phyloP scores from a whole-genome alignment of 2,797 vertebrate species.

The Macroramphosus scolopax region DNA sequence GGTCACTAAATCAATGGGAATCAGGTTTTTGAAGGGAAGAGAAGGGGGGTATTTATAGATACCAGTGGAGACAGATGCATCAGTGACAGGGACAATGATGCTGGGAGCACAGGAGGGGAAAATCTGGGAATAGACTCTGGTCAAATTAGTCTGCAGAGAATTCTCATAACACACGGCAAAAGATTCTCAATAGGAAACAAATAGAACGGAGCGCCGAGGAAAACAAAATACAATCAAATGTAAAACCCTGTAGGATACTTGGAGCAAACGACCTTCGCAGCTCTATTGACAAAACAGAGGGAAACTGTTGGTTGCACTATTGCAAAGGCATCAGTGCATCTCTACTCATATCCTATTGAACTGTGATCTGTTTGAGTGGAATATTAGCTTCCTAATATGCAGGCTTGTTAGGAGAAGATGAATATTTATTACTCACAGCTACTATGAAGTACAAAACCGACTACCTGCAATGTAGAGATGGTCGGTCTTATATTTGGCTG shows the following conservation, averaged over 20 bases:
- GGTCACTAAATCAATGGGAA: constrained; percentile 85
- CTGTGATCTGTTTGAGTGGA: constrained; percentile 47
- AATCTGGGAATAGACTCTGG: constrained; percentile 45
- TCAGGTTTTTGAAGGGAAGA: constrained; percentile 78
- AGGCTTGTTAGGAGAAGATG: constrained; percentile 32
- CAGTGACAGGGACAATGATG: constrained; percentile 67
- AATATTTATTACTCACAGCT: constrained; percentile 31
- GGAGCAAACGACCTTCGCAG: constrained; percentile 64
- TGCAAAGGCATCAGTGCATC: constrained; percentile 40
- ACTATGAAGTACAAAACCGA: constrained; percentile 17
- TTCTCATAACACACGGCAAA: constrained; percentile 56
- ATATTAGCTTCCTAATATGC: constrained; percentile 51
- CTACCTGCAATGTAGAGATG: neutral
- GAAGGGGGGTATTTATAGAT: constrained; percentile 77
- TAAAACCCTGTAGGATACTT: constrained; percentile 59
- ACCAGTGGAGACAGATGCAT: constrained; percentile 70
- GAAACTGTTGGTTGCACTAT: constrained; percentile 25
- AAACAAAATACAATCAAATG: constrained; percentile 65
- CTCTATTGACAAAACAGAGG: constrained; percentile 49
- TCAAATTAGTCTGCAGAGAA: constrained; percentile 62
- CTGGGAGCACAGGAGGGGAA: constrained; percentile 33
- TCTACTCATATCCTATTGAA: constrained; percentile 54
- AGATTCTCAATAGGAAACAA: constrained; percentile 43
- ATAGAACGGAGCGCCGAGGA: constrained; percentile 23
- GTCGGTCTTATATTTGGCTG: constrained; percentile 26